A percentile compares a stretch with the other conserved stretches of the same genome.
These are phyloP conservation scores for Ophion ventricosus DNA, from an alignment of 2,888 invertebrate genomes.

Conservation along the genomic window DNA sequence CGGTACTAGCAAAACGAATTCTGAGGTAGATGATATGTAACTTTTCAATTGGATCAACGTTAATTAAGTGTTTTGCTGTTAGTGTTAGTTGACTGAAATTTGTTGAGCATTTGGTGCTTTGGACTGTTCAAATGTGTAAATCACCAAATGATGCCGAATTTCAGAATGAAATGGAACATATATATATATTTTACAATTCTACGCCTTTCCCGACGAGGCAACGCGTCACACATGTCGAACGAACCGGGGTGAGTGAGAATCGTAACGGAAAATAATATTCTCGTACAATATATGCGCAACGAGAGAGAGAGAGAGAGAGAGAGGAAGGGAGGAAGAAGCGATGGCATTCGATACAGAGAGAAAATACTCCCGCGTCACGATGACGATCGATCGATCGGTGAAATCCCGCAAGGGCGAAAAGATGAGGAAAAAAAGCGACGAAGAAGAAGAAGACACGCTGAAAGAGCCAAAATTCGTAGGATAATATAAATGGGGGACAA, in stretches of 20 bases:
- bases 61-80: no score
- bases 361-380: constrained; percentile 41
- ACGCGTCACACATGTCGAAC: no score
- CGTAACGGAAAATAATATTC: constrained; percentile 17
- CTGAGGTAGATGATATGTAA: no score
- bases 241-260: not conserved
- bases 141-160: no score
- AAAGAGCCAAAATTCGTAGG: constrained; percentile 33
- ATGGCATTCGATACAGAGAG: constrained; percentile 13
- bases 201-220: no score
- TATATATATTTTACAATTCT: no score
- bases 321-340: not conserved
- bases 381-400: constrained; percentile 43
- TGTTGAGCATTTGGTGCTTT: no score
- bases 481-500: constrained; percentile 52
- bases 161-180: no score
- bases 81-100: no score
- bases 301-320: not conserved
- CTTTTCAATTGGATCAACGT: no score
- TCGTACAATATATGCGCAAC: not conserved
- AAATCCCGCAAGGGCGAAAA: not conserved
- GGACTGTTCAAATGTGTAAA: no score
- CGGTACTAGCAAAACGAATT: no score
- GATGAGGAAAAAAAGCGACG: not conserved
- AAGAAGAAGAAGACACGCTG: constrained; percentile 15